Evolutionary conservation across 2,113 vertebrate genomes (phyloP), one percentile per base, ranked within the genome.

Genomic region (Scophthalmus maximus): DNA sequence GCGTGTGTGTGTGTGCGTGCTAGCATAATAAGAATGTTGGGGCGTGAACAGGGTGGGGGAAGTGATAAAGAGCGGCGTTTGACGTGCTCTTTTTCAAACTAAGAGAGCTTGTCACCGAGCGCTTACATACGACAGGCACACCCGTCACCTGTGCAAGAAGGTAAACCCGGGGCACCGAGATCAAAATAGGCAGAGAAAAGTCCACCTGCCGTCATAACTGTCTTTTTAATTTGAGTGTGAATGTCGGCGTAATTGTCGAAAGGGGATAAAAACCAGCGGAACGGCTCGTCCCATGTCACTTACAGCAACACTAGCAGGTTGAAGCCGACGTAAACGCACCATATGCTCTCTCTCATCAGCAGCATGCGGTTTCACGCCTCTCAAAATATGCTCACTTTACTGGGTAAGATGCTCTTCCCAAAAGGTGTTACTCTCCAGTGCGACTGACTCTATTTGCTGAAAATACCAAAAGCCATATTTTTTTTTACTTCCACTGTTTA

Each of bases 361-460:
- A 81, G 14, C 77, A 79, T 63, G 42, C 29, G 2, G 22, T 81
- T 84, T 87, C 67, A 76, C 82, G 82, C 80, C 46, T 83, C 30
- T 47, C 14, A 15, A 53, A 77, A 73, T 73, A 57, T 38, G 56
- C 20, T 81, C 62, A 66, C 50, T 73, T 69, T 34, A 57, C 55
- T 17, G 29, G n/a, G 27, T 36, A 57, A 68, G 46, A 76, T 53
- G 69, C 55, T 78, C 7, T 55, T 62, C 59, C 32, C 61, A 27
- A 80, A 27, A 80, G 46, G 70, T 74, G 78, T 78, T 78, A 74
- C 67, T 72, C 46, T 38, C 9, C 79, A 50, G 66, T 58, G 68
- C 51, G 68, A 66, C 50, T 66, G 46, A 66, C 29, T 51, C 22
- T 51, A 5, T 67, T 51, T 58, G 12, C 32, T 27, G 18, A 29